These are phyloP conservation scores for Drosophila oshimai DNA, from an alignment of 1,140 invertebrate genomes.

Conservation along the genomic window DNA sequence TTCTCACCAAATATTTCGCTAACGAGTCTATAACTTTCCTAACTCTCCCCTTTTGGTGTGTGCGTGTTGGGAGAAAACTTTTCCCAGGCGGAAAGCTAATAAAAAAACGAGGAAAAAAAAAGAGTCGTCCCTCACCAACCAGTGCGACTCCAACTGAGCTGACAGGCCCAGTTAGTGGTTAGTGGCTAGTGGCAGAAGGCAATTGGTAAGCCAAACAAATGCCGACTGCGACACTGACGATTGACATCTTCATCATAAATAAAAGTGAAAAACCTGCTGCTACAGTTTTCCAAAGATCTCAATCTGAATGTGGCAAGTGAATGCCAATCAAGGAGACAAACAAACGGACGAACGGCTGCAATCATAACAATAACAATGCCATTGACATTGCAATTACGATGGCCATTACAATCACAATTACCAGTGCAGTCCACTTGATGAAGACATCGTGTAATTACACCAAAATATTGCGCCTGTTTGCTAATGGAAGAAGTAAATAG, in stretches of 20 bases:
- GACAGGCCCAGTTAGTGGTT: slow-evolving; percentile 36
- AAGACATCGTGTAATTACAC: slow-evolving; percentile 68
- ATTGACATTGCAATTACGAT: slow-evolving; percentile 57
- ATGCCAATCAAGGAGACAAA: slow-evolving; percentile 76
- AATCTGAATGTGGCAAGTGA: slow-evolving; percentile 73
- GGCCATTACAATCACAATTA: slow-evolving; percentile 45
- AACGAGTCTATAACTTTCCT: slow-evolving; percentile 25
- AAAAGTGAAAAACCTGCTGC: slow-evolving; percentile 77
- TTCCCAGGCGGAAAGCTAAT: slow-evolving; percentile 52
- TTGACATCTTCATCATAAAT: slow-evolving; percentile 82
- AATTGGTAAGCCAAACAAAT: slow-evolving; percentile 77
- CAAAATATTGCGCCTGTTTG: slow-evolving; percentile 61
- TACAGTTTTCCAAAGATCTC: slow-evolving; percentile 47
- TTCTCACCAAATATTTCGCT: slow-evolving; percentile 9
- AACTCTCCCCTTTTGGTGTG: slow-evolving; percentile 37
- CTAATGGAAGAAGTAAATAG: slow-evolving; percentile 65
- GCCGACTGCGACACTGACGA: slow-evolving; percentile 61
- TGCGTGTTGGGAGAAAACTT: slow-evolving; percentile 33
- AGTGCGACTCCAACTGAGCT: slow-evolving; percentile 22
- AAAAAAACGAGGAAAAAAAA: slow-evolving; percentile 36
- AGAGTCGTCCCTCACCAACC: slow-evolving; percentile 48
- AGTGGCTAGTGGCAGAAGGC: slow-evolving; percentile 25
- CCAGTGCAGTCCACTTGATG: slow-evolving; percentile 60
- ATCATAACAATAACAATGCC: slow-evolving; percentile 70
- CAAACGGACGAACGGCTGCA: slow-evolving; percentile 47